Conservation (phyloP, 1,140 invertebrate species). For the Caenorhabditis brenneri region DNA sequence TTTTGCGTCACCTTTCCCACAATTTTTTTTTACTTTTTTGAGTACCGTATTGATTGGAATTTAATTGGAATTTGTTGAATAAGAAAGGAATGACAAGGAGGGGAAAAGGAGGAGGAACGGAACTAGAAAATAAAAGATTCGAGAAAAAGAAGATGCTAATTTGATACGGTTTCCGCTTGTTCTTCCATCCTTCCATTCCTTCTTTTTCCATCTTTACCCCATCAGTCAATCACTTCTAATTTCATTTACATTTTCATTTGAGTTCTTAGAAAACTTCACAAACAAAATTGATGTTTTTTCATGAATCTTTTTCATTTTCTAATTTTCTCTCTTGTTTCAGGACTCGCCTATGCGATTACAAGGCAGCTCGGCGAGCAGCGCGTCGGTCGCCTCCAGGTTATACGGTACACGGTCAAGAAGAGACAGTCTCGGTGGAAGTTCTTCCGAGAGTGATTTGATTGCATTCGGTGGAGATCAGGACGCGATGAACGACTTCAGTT, state of each 20-base stretch:
- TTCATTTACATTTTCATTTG: conserved; percentile 9
- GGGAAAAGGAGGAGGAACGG: not conserved
- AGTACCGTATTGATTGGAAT: not conserved
- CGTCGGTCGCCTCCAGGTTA: conserved; percentile 57
- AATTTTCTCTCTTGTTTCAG: conserved; percentile 1
- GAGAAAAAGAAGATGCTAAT: conserved; percentile 14
- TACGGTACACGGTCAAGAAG: conserved; percentile 51
- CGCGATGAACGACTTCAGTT: conserved; percentile 28
- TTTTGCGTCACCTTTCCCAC: not conserved
- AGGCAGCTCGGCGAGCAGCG: conserved; percentile 51
- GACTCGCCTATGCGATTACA: conserved; percentile 53
- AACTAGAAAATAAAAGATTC: not conserved
- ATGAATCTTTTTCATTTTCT: not conserved
- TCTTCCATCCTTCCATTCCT: not conserved
- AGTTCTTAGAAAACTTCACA: not conserved
- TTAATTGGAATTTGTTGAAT: not conserved
- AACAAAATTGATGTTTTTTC: not conserved
- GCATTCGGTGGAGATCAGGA: conserved; percentile 47
- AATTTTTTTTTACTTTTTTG: not conserved
- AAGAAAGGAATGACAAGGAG: not conserved
- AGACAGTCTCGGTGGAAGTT: conserved; percentile 42
- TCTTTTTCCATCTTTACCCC: not conserved
- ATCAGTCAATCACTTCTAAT: conserved; percentile 34
- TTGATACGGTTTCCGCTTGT: conserved; percentile 42
- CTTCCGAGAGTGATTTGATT: conserved; percentile 54